Base-by-base conservation (phyloP, 1,140 invertebrate genomes). In the Monochamus saltuarius region DNA sequence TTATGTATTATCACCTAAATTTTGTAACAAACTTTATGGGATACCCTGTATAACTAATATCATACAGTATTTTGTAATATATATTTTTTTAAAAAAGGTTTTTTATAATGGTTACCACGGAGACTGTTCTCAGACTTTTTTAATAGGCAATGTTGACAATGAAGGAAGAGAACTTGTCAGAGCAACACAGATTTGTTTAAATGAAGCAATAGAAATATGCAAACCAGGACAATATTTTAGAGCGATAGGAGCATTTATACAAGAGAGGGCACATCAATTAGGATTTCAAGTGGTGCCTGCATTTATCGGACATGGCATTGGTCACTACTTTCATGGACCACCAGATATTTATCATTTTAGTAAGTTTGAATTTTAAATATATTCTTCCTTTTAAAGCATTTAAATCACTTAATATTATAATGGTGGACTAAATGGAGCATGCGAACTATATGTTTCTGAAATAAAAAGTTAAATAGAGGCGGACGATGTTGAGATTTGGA, bases 281-380 rank as follows among this genome's bases (percentile, higher is more conserved):
- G 84, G 85, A 0, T 86, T 86, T 36, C 80, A 79, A 62, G 85
- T 96, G 7, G 78, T 97, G 40, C 89, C 89, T 9, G 81, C 83
- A 37, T 92, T 97, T 74, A 85, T 87, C 66, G 95, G 95, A 0
- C 95, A 98, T 82, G 95, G 95, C 0, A 96, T 98, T 71, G 94
- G 95, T 0, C 77, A 77, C 61, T 94, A 93, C 74, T 97, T 98
- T 74, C 95, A 98, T 79, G 93, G 91, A 4, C 87, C 88, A 2
- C 95, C 95, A 16, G 89, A 95, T 68, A 92, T 98, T 64, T 87
- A 84, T 72, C 93, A 96, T 73, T 83, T 82, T 64, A 74, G 87
- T 89, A 81, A 71, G 73, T 71, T 34, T 42, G 22, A 13, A 3
- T 29, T 29, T 29, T 29, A 29, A 40, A 40, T 36, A 40, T 29